phyloP scores from a whole-genome alignment of 2,797 vertebrate genomes.

The Tenualosa ilisha region DNA sequence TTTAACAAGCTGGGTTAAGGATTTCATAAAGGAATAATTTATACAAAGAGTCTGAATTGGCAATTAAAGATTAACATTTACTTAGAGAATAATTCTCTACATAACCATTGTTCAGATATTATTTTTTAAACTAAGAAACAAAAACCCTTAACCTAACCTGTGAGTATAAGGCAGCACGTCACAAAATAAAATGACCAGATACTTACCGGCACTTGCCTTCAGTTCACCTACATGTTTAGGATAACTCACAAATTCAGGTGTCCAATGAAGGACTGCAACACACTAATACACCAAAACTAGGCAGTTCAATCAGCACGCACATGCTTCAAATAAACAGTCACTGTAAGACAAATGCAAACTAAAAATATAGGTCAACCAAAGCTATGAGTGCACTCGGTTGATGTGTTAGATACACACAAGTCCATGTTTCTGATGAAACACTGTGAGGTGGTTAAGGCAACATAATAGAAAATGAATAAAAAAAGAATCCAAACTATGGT shows the following conservation, averaged over 20 bases:
- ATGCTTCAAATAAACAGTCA: slow-evolving; percentile 67
- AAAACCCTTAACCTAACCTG: slow-evolving; percentile 4
- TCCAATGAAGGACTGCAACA: slow-evolving; percentile 50
- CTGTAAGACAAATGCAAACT: slow-evolving; percentile 21
- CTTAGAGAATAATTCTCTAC: not conserved
- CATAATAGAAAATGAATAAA: slow-evolving; percentile 38
- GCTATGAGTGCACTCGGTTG: slow-evolving; percentile 40
- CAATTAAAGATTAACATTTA: not conserved
- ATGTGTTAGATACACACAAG: slow-evolving; percentile 40
- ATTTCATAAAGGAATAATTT: slow-evolving; percentile 1
- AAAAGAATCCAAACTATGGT: slow-evolving; percentile 62
- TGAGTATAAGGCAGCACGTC: not conserved
- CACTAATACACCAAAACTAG: slow-evolving; percentile 71
- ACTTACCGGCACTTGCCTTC: slow-evolving; percentile 67
- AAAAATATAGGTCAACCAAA: slow-evolving; percentile 54
- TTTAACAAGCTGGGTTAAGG: slow-evolving; percentile 32
- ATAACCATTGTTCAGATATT: not conserved
- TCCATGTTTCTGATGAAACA: slow-evolving; percentile 27
- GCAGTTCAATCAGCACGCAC: slow-evolving; percentile 91
- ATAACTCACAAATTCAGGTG: slow-evolving; percentile 50
- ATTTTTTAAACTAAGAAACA: not conserved
- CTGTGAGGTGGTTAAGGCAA: slow-evolving; percentile 46
- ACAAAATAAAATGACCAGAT: slow-evolving; percentile 36
- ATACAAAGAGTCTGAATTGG: not conserved
- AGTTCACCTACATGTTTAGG: slow-evolving; percentile 53